These are phyloP conservation scores for Carassius carassius DNA, from an alignment of 2,113 vertebrate genomes.

Conservation along the genomic window DNA sequence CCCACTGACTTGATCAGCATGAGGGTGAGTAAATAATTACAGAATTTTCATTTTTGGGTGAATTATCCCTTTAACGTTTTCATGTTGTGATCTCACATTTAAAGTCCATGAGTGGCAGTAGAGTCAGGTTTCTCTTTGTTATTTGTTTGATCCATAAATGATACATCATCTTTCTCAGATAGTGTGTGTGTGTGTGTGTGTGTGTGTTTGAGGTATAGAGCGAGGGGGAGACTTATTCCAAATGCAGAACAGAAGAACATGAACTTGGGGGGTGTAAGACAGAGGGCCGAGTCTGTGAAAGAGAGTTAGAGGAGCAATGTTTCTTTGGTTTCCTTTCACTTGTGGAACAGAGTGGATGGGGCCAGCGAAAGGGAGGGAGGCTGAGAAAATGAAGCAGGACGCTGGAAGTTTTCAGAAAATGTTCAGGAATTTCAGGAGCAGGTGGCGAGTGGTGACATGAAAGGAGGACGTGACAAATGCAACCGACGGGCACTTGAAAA, in stretches of 20 bases:
- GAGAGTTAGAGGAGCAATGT: slow-evolving; percentile 52
- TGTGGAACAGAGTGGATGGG: slow-evolving; percentile 57
- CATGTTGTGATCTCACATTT: neutral
- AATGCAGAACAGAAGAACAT: slow-evolving; percentile 61
- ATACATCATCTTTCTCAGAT: slow-evolving; percentile 38
- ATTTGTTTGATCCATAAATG: neutral
- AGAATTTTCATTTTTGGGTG: neutral
- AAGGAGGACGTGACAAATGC: slow-evolving; percentile 77
- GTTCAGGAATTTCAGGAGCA: slow-evolving; percentile 79
- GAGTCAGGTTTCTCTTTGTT: neutral
- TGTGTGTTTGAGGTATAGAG: slow-evolving; percentile 21
- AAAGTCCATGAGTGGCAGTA: neutral
- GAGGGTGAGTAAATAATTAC: neutral
- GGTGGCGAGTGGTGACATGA: slow-evolving; percentile 80
- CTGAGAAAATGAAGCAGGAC: slow-evolving; percentile 56
- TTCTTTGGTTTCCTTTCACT: slow-evolving; percentile 62
- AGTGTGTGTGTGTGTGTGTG: slow-evolving; percentile 39
- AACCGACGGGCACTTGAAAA: slow-evolving; percentile 64
- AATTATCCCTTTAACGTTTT: neutral
- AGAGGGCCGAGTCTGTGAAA: slow-evolving; percentile 49
- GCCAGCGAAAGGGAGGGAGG: slow-evolving; percentile 53
- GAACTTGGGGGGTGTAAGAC: slow-evolving; percentile 52
- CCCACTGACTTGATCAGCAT: neutral
- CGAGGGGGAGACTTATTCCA: slow-evolving; percentile 56
- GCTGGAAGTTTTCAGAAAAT: slow-evolving; percentile 70